Evolutionary conservation across 2,113 vertebrate genomes (phyloP).

Genomic region (Anguilla rostrata): DNA sequence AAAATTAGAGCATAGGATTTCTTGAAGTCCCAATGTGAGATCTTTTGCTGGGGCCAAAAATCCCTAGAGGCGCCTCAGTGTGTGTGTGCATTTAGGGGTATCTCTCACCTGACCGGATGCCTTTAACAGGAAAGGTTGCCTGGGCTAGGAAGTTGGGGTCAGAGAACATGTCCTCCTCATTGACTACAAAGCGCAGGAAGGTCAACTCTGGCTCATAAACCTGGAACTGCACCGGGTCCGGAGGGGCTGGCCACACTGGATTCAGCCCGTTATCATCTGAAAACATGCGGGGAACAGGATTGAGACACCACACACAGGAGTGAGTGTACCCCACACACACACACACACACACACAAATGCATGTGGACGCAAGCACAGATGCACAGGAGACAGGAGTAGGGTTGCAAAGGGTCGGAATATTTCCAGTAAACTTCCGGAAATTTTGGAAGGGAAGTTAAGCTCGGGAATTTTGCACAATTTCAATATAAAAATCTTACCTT

Average conservation of each 20-base stretch:
- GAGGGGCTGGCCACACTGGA: constrained; percentile 81
- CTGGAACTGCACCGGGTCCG: constrained; percentile 78
- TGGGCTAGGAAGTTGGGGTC: constrained; percentile 97
- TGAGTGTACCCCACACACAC: not conserved
- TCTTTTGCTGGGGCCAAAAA: too few relatives aligned
- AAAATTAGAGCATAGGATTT: too few relatives aligned
- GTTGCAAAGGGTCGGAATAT: too few relatives aligned
- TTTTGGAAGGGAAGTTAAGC: too few relatives aligned
- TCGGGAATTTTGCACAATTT: too few relatives aligned
- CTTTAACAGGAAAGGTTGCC: constrained; percentile 89
- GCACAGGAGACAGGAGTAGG: not conserved
- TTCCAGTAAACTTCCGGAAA: too few relatives aligned
- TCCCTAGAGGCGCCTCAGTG: not conserved
- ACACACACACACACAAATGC: not conserved
- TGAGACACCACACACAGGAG: not conserved
- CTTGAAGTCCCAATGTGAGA: too few relatives aligned
- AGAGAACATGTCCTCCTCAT: constrained; percentile 98
- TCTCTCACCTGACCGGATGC: constrained; percentile 83
- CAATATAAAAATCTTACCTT: too few relatives aligned
- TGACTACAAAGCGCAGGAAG: constrained; percentile 91
- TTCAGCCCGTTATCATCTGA: constrained; percentile 94
- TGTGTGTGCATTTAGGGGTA: not conserved
- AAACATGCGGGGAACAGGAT: constrained; percentile 28
- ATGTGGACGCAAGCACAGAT: not conserved
- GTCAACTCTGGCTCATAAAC: constrained; percentile 87